These are phyloP conservation scores for Megastigmus dorsalis DNA, from an alignment of 2,888 invertebrate species.

Conservation along the genomic window DNA sequence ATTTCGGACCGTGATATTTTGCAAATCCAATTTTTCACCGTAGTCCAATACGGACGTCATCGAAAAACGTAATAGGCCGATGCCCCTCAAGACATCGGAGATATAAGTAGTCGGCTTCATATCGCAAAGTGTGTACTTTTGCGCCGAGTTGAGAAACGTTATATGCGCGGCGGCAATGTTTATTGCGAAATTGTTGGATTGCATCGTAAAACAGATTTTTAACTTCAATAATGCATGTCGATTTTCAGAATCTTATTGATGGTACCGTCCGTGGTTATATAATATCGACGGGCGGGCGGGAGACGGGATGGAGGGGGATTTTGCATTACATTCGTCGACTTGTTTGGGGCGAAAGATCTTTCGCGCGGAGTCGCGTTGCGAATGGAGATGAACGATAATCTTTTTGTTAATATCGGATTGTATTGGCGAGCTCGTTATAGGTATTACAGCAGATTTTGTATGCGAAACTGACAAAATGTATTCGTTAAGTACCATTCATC, in stretches of 20 bases:
- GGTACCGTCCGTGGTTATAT: not conserved
- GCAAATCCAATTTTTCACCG: conserved; percentile 7
- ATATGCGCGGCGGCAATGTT: not conserved
- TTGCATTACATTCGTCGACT: too few relatives aligned
- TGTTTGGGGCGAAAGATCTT: too few relatives aligned
- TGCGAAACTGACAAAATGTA: too few relatives aligned
- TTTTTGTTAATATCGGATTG: too few relatives aligned
- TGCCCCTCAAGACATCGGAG: conserved; percentile 1
- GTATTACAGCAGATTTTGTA: too few relatives aligned
- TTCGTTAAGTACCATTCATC: too few relatives aligned
- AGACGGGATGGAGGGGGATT: not conserved
- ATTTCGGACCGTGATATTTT: conserved; percentile 6
- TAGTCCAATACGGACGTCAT: conserved; percentile 21
- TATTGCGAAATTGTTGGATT: conserved; percentile 25
- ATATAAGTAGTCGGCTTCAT: not conserved
- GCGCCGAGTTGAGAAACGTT: conserved; percentile 26
- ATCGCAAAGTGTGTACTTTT: conserved; percentile 8
- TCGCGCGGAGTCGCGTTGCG: too few relatives aligned
- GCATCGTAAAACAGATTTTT: conserved; percentile 29
- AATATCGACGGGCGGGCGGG: not conserved
- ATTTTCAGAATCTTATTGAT: conserved; percentile 21
- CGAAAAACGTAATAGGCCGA: conserved; percentile 5
- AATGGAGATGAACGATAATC: too few relatives aligned
- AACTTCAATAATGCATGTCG: not conserved
- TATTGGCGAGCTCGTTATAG: too few relatives aligned